Base-by-base conservation (phyloP, 2,888 invertebrate species). In the Apantesis nais region DNA sequence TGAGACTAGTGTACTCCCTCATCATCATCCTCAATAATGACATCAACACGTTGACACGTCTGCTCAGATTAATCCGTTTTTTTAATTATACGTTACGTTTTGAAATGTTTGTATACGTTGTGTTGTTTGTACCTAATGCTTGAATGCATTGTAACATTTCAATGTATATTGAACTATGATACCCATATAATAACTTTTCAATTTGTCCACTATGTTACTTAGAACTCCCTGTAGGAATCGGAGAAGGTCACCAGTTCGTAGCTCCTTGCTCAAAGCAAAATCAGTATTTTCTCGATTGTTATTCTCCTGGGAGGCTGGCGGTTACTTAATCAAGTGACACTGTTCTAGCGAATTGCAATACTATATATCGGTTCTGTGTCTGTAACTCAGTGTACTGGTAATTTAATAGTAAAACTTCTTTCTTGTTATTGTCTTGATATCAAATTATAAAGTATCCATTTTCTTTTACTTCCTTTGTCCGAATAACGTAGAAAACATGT, bases 281-380 rank as follows among this genome's bases (percentile, higher is more conserved):
- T 62, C 62, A 64, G 34, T 60, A 64, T 41, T 34, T 60, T 34
- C 41, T 55, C 65, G 39, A 64, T 34, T 68, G 64, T 34, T 64
- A 41, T 58, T 65, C 64, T 48, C 48, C 48, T 34, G 48, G 64
- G 64, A 65, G 64, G 34, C 62, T 14, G 25, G 39, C 52, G 58
- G 61, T 70, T 48, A 44, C 37, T 63, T 64, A 60, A 67, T 71
- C 31, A 62, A 72, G 62, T 63, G 61, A 41, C 68, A 62, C 34
- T 4, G 29, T 61, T 58, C 16, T 16, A 55, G 55, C 41, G 37
- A 66, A 65, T 65, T 61, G 34, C 62, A 68, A 37, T 66, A 48
- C 55, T n/a, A 31, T 65, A 37, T 34, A 63, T 29, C 34, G 34
- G 37, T 48, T 65, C n/a, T 31, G 48, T 65, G 16, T 34, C n/a